Base-by-base conservation (phyloP, 2,888 invertebrate genomes). In the Nebria salina region DNA sequence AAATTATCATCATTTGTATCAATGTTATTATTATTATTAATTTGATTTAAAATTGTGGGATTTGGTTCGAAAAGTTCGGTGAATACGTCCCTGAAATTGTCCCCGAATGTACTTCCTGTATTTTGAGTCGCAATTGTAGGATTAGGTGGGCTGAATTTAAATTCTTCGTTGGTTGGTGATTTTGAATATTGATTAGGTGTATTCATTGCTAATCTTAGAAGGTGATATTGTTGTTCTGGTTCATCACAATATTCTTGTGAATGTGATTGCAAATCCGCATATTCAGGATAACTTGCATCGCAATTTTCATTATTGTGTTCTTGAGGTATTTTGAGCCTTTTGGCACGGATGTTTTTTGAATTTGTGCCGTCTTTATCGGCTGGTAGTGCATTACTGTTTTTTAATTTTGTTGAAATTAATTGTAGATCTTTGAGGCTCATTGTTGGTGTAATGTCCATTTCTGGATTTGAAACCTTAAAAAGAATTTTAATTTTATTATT, bases 341-440 rank as follows among this genome's bases (percentile, higher is more conserved):
- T 70, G 7, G 70, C 13, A 1, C 70, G 25, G 11, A 26, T 15
- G 25, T 70, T 70, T 70, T 70, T 34, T 15, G 34, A 25, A 70
- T 6, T 25, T 70, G 70, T 26, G 7, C 26, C 25, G 25, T 25
- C 70, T 9, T 70, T 15, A 11, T 70, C 70, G 25, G 6, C 25
- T 26, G 25, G 26, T 5, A 34, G 11, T 26, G 34, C 15, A 7
- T 15, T 66, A 20, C 7, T 34, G 25, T 20, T n/a, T 70, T 70
- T 25, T 70, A 70, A 70, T 26, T 70, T 70, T 70, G 70, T 70
- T 70, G 54, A 54, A 7, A 54, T 54, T 54, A 54, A 54, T 54
- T 54, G 54, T 54, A 54, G 13, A 54, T 54, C 54, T 54, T 54
- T 54, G 7, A 54, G 54, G 13, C 54, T 54, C 54, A 54, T 54